Evolutionary conservation across 1,140 invertebrate genomes (phyloP), one percentile per base, ranked within the genome.

Genomic region (Episyrphus balteatus): DNA sequence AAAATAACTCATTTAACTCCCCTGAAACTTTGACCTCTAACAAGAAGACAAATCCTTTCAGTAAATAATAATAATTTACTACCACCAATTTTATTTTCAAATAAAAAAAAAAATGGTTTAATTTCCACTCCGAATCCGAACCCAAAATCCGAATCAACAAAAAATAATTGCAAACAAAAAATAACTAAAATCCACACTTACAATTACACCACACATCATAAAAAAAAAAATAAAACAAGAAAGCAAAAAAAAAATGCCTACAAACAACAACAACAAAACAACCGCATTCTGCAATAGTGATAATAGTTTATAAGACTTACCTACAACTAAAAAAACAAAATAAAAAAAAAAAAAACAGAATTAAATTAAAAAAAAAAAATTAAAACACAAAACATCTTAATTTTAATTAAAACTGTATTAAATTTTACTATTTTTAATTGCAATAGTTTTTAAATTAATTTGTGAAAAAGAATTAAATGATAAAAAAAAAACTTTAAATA

Each of bases 251-350:
- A 36, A 36, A 36, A 36, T 36, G 14, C 14, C 12, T 36, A 36
- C 12, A n/a, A 36, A n/a, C 14, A 36, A 36, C 12, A 36, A n/a
- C 14, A 36, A 36, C 14, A 36, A 36, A 55, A 66, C 57, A 65
- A 55, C 62, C 62, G 62, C 61, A 58, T 63, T 66, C 62, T 66
- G 62, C 63, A 66, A 66, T 66, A 66, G 63, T 66, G 63, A 66
- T 66, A 66, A 66, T 66, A 66, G 63, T 66, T 66, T 58, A 55
- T 66, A 62, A 62, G 60, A 17, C 12, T 18, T 54, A 46, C 8
- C 47, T 55, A 55, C 52, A 21, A 17, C 11, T 11, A 41, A 41
- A 41, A 48, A 54, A 51, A 55, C 55, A 57, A 50, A 55, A 44
- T 44, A 55, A 53, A 40, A 51, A 54, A 47, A 60, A 49, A 40